Evolutionary conservation across 2,113 vertebrate genomes (phyloP).

Genomic region (Corythornis madagascariensis): DNA sequence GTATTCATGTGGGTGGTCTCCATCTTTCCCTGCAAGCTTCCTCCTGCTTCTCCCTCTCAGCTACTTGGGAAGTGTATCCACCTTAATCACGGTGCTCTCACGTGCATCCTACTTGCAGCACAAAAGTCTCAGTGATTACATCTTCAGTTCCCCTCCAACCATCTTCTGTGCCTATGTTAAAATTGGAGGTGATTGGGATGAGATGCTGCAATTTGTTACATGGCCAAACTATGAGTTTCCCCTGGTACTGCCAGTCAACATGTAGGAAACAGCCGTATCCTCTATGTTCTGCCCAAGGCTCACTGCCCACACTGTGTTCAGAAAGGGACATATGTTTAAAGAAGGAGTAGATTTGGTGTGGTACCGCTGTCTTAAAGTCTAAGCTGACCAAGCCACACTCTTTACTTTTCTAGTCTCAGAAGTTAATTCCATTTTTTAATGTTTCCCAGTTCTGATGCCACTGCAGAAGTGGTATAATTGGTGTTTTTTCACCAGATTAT

Average conservation of each 20-base stretch:
- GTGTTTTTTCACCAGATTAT: background rate
- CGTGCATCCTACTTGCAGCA: background rate
- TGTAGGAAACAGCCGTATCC: background rate
- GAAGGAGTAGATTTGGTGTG: background rate
- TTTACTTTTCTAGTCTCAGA: background rate
- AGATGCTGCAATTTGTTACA: background rate
- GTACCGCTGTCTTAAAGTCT: background rate
- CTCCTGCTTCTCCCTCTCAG: background rate
- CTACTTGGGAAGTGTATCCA: background rate
- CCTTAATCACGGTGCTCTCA: background rate
- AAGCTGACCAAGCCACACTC: background rate
- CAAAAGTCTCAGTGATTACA: background rate
- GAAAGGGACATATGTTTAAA: background rate
- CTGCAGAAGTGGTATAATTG: background rate
- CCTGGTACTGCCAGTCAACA: background rate
- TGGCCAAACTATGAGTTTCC: background rate
- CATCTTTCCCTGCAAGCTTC: background rate
- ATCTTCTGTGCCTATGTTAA: background rate
- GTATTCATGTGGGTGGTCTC: background rate
- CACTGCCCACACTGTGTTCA: background rate
- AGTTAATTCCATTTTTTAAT: background rate
- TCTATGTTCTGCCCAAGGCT: accelerated
- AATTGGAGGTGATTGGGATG: background rate
- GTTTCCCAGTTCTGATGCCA: background rate
- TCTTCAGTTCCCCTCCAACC: background rate